Evolutionary conservation across 1,140 invertebrate genomes (phyloP), one percentile per base, ranked within the genome.

Genomic region (Trichonephila clavipes): DNA sequence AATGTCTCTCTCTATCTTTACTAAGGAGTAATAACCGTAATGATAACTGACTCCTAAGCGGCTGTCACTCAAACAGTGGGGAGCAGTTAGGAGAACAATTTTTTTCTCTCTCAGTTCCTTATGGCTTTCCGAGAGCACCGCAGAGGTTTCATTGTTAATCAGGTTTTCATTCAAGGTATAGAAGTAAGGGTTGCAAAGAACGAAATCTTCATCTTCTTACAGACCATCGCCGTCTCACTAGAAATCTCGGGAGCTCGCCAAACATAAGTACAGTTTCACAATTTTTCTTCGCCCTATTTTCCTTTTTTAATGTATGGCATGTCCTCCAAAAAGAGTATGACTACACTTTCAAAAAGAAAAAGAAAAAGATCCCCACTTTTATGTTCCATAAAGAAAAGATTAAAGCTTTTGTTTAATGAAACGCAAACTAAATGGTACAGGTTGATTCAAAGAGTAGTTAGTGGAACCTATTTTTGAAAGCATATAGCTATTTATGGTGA

Each of bases 11-110:
- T 92, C 59, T 64, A 61, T 83, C 82, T 92, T 77, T 86, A 51
- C 44, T 62, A 77, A 92, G 82, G 91, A 92, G 91, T 72, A 87
- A 92, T 91, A 83, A 64, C 83, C 19, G 40, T 83, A 92, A 92
- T 92, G 91, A 87, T 92, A 86, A 91, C 82, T 61, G 90, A 85
- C 81, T 69, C 28, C 28, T 61, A 77, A 86, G 91, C 28, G 51
- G 51, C 82, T 92, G 91, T 92, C 91, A 92, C 66, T 92, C 91
- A 92, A 40, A 66, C 18, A 81, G 24, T 66, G 34, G 4, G 40
- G 69, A 28, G 81, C 90, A 28, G 72, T 64, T 61, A 28, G 58
- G 24, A 92, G 28, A 82, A 10, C 8, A n/a, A 81, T 90, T 81
- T 90, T 90, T 82, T 34, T 21, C n/a, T 51, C 8, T 1, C 34